Percentiles rank a stretch among this genome's conserved stretches.
These are phyloP conservation scores for Misgurnus anguillicaudatus DNA, from an alignment of 2,113 vertebrate genomes.

Conservation along the genomic window DNA sequence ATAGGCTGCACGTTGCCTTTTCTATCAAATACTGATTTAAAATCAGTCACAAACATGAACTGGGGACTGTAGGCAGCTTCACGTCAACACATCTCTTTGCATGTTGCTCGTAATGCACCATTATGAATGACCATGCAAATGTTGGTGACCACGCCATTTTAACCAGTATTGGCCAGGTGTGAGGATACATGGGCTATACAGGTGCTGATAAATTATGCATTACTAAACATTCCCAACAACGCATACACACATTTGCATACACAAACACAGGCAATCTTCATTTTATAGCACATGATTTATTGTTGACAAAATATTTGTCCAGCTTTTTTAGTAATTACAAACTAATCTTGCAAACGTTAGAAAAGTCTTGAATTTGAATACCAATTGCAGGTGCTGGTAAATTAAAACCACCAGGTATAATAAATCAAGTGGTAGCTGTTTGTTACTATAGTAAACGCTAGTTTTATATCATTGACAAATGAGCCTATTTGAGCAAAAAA, in stretches of 20 bases:
- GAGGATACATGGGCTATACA: slow-evolving; percentile 5
- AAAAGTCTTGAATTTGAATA: too few relatives aligned
- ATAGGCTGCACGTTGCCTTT: neutral
- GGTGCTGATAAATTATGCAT: slow-evolving; percentile 13
- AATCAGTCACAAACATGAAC: neutral
- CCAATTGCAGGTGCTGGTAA: too few relatives aligned
- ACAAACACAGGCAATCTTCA: neutral
- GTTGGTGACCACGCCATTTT: neutral
- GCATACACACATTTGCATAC: too few relatives aligned
- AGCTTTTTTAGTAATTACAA: too few relatives aligned
- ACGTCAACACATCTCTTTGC: slow-evolving; percentile 6
- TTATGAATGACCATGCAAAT: slow-evolving; percentile 7
- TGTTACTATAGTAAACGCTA: too few relatives aligned
- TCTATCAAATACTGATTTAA: neutral
- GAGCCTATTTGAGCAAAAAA: too few relatives aligned
- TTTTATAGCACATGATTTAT: too few relatives aligned
- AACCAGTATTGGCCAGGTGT: slow-evolving; percentile 6
- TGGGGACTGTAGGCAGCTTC: neutral
- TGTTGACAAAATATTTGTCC: too few relatives aligned
- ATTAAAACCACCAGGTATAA: too few relatives aligned
- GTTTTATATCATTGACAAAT: too few relatives aligned
- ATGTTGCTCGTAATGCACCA: neutral
- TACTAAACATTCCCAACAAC: neutral
- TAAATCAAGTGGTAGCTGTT: too few relatives aligned
- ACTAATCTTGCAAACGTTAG: too few relatives aligned